Percentiles rank a stretch among this genome's conserved stretches.
These are phyloP conservation scores for Philaenus spumarius DNA, from an alignment of 1,140 invertebrate genomes.

Conservation along the genomic window DNA sequence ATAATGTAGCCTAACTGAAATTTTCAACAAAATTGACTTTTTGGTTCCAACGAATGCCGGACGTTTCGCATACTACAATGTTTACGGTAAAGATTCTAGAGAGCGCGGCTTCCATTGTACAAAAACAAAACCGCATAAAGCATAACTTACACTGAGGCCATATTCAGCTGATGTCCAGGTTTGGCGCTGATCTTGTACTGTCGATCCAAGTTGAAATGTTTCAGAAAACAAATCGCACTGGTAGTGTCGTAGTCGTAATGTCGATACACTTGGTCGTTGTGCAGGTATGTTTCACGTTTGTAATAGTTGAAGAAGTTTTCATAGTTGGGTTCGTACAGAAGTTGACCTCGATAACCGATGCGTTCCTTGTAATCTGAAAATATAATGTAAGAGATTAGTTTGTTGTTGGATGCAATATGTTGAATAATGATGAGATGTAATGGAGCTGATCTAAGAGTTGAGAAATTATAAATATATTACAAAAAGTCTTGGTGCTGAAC, in stretches of 20 bases:
- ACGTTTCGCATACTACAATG: too few species aligned
- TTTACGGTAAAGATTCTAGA: too few species aligned
- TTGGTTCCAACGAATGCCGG: too few species aligned
- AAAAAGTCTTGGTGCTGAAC: too few species aligned
- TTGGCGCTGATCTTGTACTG: conserved; percentile 55
- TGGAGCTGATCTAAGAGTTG: too few species aligned
- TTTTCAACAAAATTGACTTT: too few species aligned
- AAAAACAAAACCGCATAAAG: conserved; percentile 44
- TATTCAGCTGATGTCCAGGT: conserved; percentile 49
- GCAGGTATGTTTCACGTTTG: neutral
- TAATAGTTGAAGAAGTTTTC: conserved; percentile 1
- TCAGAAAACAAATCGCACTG: conserved; percentile 55
- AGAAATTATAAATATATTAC: too few species aligned
- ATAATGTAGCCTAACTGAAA: too few species aligned
- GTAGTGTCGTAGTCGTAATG: conserved; percentile 55
- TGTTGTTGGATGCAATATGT: too few species aligned
- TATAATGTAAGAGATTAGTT: neutral
- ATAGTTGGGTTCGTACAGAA: conserved; percentile 46
- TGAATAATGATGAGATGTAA: too few species aligned
- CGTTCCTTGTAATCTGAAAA: conserved; percentile 53
- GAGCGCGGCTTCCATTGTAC: too few species aligned
- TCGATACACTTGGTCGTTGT: conserved; percentile 25
- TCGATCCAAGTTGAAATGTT: conserved; percentile 51
- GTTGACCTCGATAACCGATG: conserved; percentile 53
- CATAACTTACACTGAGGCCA: conserved; percentile 43